These are phyloP conservation scores for Dilophus febrilis DNA, from an alignment of 2,888 invertebrate species.

Conservation along the genomic window DNA sequence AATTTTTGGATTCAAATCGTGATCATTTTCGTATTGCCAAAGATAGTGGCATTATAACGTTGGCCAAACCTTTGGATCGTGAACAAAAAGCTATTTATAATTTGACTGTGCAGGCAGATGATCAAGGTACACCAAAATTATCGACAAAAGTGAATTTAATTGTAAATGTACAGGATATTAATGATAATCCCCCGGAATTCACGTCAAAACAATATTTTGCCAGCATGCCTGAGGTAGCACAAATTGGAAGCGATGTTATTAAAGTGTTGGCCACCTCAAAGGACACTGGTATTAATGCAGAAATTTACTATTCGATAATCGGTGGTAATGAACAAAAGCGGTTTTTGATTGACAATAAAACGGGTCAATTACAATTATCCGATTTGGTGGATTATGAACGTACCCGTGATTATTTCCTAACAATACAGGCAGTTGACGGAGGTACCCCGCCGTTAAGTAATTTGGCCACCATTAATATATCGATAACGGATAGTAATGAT, in stretches of 20 bases:
- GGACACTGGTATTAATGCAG: slow-evolving; percentile 86
- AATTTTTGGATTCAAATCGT: slow-evolving; percentile 41
- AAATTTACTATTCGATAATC: slow-evolving; percentile 72
- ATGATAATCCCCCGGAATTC: slow-evolving; percentile 94
- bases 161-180: slow-evolving; percentile 78
- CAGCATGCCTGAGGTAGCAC: slow-evolving; percentile 57
- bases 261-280: slow-evolving; percentile 79
- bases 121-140: slow-evolving; percentile 62
- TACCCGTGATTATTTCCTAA: slow-evolving; percentile 68
- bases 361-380: slow-evolving; percentile 58
- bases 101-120: slow-evolving; percentile 64
- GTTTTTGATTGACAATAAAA: slow-evolving; percentile 55
- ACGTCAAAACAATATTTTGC: slow-evolving; percentile 63
- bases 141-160: slow-evolving; percentile 49
- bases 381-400: slow-evolving; percentile 77
- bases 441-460: slow-evolving; percentile 79
- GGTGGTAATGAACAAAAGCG: slow-evolving; percentile 80
- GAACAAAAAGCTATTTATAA: slow-evolving; percentile 75
- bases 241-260: slow-evolving; percentile 63
- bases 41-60: slow-evolving; percentile 70
- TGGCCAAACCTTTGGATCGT: slow-evolving; percentile 69
- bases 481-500: slow-evolving; percentile 73
- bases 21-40: slow-evolving; percentile 64
- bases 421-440: slow-evolving; percentile 79
- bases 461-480: slow-evolving; percentile 71